A percentile compares a stretch with the other conserved stretches of the same genome.
Conservation (phyloP, 2,797 vertebrate genomes). For the Pangasius sanitwongsei region DNA sequence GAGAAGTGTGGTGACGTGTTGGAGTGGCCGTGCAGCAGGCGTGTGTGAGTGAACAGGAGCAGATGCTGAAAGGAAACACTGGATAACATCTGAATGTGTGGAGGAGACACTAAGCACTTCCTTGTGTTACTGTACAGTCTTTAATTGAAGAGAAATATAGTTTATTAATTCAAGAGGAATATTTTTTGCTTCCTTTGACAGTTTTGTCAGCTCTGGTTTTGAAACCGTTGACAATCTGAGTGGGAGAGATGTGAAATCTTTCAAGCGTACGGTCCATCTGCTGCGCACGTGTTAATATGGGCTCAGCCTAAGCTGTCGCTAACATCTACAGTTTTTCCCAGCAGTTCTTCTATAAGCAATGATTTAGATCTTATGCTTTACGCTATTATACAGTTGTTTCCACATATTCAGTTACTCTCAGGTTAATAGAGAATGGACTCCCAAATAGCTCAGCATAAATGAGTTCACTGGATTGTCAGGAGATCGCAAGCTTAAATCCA, state of each 20-base stretch:
- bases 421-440: background rate
- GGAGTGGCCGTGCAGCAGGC: slow-evolving; percentile 1
- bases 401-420: background rate
- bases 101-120: slow-evolving; percentile 27
- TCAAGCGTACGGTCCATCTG: slow-evolving; percentile 13
- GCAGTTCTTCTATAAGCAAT: background rate
- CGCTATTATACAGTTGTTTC: background rate
- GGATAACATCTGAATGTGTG: slow-evolving; percentile 14
- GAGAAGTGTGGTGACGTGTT: slow-evolving; percentile 9
- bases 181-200: slow-evolving; percentile 40
- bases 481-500: too few relatives aligned
- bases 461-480: background rate
- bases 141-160: slow-evolving; percentile 1
- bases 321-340: background rate
- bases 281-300: slow-evolving; percentile 31
- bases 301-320: slow-evolving; percentile 19
- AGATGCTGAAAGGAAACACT: slow-evolving; percentile 34
- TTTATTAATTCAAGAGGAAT: background rate
- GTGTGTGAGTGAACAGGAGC: slow-evolving; percentile 13
- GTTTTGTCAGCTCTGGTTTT: slow-evolving; percentile 45
- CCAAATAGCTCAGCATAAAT: background rate
- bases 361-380: background rate
- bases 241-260: slow-evolving; percentile 35
- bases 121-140: slow-evolving; percentile 12
- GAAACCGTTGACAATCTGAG: slow-evolving; percentile 29